Evolutionary conservation across 2,797 vertebrate genomes (phyloP), one percentile per base, ranked within the genome.

Genomic region (Galaxias olidus): DNA sequence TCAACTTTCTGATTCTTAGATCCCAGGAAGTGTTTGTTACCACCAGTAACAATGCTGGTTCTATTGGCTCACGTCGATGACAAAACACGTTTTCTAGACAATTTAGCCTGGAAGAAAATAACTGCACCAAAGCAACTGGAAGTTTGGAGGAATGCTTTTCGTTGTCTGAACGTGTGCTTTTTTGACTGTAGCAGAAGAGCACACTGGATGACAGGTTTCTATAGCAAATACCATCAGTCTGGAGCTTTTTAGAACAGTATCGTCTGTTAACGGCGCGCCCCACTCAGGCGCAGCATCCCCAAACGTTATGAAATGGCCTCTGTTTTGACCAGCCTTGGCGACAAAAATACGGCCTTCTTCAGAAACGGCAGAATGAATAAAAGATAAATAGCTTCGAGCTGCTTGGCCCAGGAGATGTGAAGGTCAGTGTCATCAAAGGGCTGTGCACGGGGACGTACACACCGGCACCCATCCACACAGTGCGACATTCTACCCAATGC

Each of bases 321-420:
- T 76, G 74, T 72, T 86, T 80, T 88, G 84, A 90, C 88, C 79
- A 73, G 71, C 62, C 46, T 72, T 72, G 44, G 66, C 69, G 76
- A 70, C 83, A 77, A 68, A 74, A 71, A 83, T 75, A 78, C 74
- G 72, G 82, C 73, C 74, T 72, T 68, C 71, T 73, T 84, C 81
- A 83, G 81, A 88, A 90, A 89, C 82, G 87, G 84, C 80, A 87
- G 73, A 87, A 89, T 89, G 86, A 90, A 90, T 91, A 88, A 89
- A 90, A 90, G 77, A 90, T 89, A 87, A 87, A 90, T 85, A 85
- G 77, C 81, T 87, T 79, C 73, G 74, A 74, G 80, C 68, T 59
- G 80, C 68, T 59, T 51, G 50, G 57, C 81, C 78, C 77, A 59
- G 58, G 71, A 78, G 82, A 87, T 73, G 85, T 84, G 87, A 91